Conservation (phyloP, 2,797 vertebrate species). For the Manis pentadactyla region DNA sequence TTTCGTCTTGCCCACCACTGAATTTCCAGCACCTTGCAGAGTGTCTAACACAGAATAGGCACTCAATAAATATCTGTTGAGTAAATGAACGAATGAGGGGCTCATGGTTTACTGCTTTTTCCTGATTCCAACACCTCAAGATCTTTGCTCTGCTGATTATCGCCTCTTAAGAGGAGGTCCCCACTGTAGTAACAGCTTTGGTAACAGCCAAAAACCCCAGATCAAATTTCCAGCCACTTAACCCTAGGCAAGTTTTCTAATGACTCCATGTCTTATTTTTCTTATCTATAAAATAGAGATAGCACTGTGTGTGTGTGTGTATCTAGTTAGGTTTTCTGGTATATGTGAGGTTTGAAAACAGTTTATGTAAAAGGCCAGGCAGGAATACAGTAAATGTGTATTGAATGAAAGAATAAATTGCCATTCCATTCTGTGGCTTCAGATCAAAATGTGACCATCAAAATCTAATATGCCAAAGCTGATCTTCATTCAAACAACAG, state of each 20-base stretch:
- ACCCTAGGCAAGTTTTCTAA: not conserved
- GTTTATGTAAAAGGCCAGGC: not conserved
- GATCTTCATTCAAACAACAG: constrained; percentile 58
- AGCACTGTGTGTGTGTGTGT: too few relatives aligned
- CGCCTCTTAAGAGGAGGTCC: not conserved
- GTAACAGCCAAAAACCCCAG: not conserved
- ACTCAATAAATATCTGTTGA: not conserved
- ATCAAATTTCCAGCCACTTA: not conserved
- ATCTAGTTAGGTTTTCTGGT: not conserved
- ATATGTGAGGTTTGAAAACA: constrained; percentile 41
- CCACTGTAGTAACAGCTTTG: not conserved
- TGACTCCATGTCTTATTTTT: not conserved
- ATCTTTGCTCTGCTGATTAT: not conserved
- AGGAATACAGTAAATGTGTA: not conserved
- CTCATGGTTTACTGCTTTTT: not conserved
- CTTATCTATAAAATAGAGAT: not conserved
- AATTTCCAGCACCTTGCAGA: not conserved
- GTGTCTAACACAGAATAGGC: not conserved
- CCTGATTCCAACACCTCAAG: not conserved
- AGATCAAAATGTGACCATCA: constrained; percentile 56
- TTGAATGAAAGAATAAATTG: constrained; percentile 38
- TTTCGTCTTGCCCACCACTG: not conserved
- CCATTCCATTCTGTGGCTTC: constrained; percentile 17
- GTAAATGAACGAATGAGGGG: not conserved
- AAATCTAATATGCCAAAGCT: constrained; percentile 65